Evolutionary conservation across 2,888 invertebrate species (phyloP), one percentile per base, ranked within the genome.

Genomic region (Troides helena): DNA sequence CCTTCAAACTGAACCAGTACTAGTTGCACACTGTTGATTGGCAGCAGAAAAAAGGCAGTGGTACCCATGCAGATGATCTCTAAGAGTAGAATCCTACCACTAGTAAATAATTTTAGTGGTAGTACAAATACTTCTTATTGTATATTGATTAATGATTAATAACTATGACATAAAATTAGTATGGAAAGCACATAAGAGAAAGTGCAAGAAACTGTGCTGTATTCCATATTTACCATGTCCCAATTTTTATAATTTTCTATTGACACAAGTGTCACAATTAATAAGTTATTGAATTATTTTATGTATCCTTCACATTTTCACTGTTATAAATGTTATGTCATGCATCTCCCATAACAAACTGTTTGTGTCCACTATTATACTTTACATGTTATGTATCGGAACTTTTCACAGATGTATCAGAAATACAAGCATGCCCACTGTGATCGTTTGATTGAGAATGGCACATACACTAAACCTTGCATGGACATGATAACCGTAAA

Each of bases 391-490:
- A 46, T 46, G 12, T 46, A 57, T 63, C 62, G 65, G 64, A 68
- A 67, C 74, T 76, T 75, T 84, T 86, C 88, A 56, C 92, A 92
- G 92, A 87, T 87, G 77, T 90, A 89, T 85, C 81, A 86, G 80
- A 79, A 86, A 75, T 89, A 85, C 87, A 89, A 87, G 85, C 79
- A 79, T 80, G 86, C 89, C 85, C 88, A 92, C 89, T 90, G 91
- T 87, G 88, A 90, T 80, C 79, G 79, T 76, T 80, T 88, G 77
- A 75, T 85, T 75, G 80, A 82, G 65, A 85, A 83, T 73, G 85
- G 84, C 79, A 81, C 82, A 73, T 83, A 81, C 77, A 77, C 84
- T 78, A 84, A 88, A 82, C 76, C 80, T 74, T 90, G 90, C 87
- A 81, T 88, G 86, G 90, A 90, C 56, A 76, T 90, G 76, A 75